Base-by-base conservation (phyloP, 1,140 invertebrate genomes). In the Drosophila takahashii region DNA sequence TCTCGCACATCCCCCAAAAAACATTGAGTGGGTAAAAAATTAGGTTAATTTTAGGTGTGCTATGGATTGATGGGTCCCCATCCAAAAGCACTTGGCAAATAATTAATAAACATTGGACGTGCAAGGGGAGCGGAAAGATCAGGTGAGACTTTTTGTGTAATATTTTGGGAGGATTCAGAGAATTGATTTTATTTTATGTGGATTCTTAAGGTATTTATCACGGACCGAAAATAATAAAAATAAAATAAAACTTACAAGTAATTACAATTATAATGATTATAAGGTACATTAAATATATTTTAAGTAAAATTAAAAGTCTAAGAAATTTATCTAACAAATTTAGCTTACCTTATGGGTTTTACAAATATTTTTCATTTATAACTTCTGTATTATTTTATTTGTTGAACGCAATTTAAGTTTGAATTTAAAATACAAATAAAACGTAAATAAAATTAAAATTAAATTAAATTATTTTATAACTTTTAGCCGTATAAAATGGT, bases 81-180 rank as follows among this genome's bases (percentile, higher is more conserved):
- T 86, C 79, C 62, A 77, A 83, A 83, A 87, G 73, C 79, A 86
- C 83, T 86, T 86, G 79, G 79, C 83, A 79, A 89, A 87, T 87
- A 86, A 87, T 86, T 86, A 89, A 86, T 86, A 89, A 77, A 77
- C 65, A 60, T 60, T 60, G 54, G 53, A 47, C 29, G 56, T 59
- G 53, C 3, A 6, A 2, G 8, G 15, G 8, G 6, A 4, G 15
- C 41, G 47, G 4, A 27, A 50, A 32, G 26, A 7, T 27, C 18
- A 9, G 15, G 15, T 16, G n/a, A 16, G 3, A 16, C 0, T n/a
- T 37, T 3, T 13, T n/a, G 2, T 2, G n/a, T 16, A 37, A 29
- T 26, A 4, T 22, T 22, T 22, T 22, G 42, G 13, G 27, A 32
- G 26, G 16, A 22, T 15, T 48, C 3, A 15, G 13, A 10, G 39